Conservation (phyloP, 2,113 vertebrate genomes). For the Cyanoramphus novaezelandiae region DNA sequence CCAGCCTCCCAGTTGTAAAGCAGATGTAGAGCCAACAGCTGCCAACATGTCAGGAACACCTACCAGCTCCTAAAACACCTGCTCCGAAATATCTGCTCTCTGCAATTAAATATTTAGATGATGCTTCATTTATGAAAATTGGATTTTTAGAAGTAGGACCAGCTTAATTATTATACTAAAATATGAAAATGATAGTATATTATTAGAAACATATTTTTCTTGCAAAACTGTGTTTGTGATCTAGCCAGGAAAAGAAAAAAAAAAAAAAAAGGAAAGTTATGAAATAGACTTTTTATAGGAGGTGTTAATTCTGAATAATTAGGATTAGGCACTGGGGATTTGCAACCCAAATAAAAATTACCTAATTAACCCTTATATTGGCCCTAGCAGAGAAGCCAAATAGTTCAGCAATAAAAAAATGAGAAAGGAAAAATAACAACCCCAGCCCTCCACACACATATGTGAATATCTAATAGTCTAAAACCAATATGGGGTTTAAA, state of each 20-base stretch:
- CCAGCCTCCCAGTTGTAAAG: not conserved
- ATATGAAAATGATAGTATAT: conserved; percentile 47
- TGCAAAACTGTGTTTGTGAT: conserved; percentile 39
- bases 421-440: not conserved
- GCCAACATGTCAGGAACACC: not conserved
- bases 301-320: conserved; percentile 73
- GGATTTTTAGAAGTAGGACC: conserved; percentile 44
- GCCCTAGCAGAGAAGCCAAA: conserved; percentile 57
- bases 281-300: conserved; percentile 62
- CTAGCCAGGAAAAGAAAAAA: not conserved
- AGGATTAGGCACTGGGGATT: conserved; percentile 65
- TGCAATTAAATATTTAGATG: conserved; percentile 64
- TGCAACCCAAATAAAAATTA: conserved; percentile 73
- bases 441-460: not conserved
- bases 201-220: conserved; percentile 69
- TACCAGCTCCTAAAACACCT: conserved; percentile 34
- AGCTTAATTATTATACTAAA: conserved; percentile 61
- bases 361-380: conserved; percentile 71
- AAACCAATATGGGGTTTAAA: not conserved
- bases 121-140: conserved; percentile 56
- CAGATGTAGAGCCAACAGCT: not conserved
- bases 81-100: not conserved
- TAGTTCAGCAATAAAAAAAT: conserved; percentile 34
- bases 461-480: not conserved
- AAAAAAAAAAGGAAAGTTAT: conserved; percentile 34